phyloP scores from a whole-genome alignment of 2,113 vertebrate species.

The Cyanoramphus novaezelandiae region DNA sequence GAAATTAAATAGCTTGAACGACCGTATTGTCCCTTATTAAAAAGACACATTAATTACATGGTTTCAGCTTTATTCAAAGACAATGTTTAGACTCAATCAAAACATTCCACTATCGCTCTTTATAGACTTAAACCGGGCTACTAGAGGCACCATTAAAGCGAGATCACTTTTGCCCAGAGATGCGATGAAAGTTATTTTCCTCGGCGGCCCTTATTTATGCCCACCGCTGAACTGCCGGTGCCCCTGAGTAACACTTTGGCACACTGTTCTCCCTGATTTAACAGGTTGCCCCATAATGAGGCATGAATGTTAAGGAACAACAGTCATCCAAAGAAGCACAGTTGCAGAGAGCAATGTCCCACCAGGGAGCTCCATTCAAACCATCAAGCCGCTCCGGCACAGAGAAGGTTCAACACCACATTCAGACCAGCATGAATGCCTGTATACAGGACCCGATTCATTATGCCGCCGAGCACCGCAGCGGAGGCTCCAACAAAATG shows the following conservation, averaged over 20 bases:
- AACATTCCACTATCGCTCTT: slow-evolving; percentile 87
- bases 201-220: slow-evolving; percentile 63
- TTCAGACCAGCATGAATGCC: slow-evolving; percentile 81
- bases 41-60: slow-evolving; percentile 99
- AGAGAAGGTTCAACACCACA: slow-evolving; percentile 87
- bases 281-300: slow-evolving; percentile 88
- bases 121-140: slow-evolving; percentile 81
- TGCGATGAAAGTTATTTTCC: slow-evolving; percentile 63
- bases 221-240: slow-evolving; percentile 70
- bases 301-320: slow-evolving; percentile 86
- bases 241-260: slow-evolving; percentile 76
- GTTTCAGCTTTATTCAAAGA: slow-evolving; percentile 90
- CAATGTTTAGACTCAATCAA: slow-evolving; percentile 91
- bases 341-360: slow-evolving; percentile 82
- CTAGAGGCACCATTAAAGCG: slow-evolving; percentile 77
- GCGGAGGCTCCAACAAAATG: slow-evolving; percentile 35
- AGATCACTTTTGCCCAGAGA: slow-evolving; percentile 74
- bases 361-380: slow-evolving; percentile 83
- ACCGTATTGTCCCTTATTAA: slow-evolving; percentile 90
- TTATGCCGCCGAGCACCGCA: slow-evolving; percentile 47
- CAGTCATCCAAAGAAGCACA: slow-evolving; percentile 81
- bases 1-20: slow-evolving; percentile 98
- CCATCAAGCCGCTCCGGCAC: slow-evolving; percentile 77
- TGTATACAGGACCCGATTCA: slow-evolving; percentile 74
- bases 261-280: slow-evolving; percentile 80